phyloP scores from a whole-genome alignment of 2,797 vertebrate genomes.

The Danio choprae region DNA sequence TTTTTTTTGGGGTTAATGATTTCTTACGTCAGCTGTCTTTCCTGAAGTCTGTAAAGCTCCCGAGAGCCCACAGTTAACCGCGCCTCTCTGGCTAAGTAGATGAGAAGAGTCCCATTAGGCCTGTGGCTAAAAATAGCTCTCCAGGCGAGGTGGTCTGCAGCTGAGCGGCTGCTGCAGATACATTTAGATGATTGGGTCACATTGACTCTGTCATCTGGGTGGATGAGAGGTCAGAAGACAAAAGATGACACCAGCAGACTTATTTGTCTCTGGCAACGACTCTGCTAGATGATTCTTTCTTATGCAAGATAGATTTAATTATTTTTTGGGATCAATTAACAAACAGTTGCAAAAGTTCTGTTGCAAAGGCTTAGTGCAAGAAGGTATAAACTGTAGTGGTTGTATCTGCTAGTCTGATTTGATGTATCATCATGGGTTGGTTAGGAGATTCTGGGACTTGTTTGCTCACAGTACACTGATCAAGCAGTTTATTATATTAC shows the following conservation, averaged over 20 bases:
- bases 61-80: slow-evolving; percentile 63
- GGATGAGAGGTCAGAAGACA: slow-evolving; percentile 17
- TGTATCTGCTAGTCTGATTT: slow-evolving; percentile 17
- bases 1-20: slow-evolving; percentile 8
- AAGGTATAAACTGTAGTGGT: too few relatives aligned
- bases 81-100: slow-evolving; percentile 72
- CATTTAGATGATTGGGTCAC: slow-evolving; percentile 46
- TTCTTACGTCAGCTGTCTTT: slow-evolving; percentile 56
- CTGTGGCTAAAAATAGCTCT: slow-evolving; percentile 75
- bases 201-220: slow-evolving; percentile 28
- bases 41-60: slow-evolving; percentile 58
- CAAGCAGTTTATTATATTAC: neutral
- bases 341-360: neutral
- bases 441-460: neutral
- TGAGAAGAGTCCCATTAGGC: slow-evolving; percentile 72
- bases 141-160: slow-evolving; percentile 66
- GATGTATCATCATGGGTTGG: neutral
- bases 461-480: neutral
- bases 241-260: slow-evolving; percentile 20
- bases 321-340: neutral
- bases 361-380: neutral
- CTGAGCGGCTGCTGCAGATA: slow-evolving; percentile 26
- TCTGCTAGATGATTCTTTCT: neutral
- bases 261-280: slow-evolving; percentile 24
- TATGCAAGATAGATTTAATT: neutral